Evolutionary conservation across 2,113 vertebrate species (phyloP).

Genomic region (Indicator maculatus): DNA sequence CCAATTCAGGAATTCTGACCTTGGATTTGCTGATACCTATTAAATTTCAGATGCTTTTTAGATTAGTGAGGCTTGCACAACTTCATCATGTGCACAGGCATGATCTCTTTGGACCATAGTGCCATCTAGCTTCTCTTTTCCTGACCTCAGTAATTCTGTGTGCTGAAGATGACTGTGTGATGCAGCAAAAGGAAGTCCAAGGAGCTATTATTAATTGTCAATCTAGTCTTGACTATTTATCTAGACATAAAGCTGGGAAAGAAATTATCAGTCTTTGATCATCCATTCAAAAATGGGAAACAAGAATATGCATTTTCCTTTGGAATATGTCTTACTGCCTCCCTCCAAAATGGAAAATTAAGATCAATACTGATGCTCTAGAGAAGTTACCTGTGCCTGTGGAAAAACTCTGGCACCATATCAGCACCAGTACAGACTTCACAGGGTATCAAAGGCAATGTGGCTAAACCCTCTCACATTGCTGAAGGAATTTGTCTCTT

Average conservation of each 20-base stretch:
- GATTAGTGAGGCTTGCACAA: background rate
- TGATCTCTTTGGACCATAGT: constrained; percentile 54
- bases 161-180: background rate
- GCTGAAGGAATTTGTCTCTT: background rate
- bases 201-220: background rate
- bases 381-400: background rate
- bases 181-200: background rate
- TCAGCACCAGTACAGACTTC: background rate
- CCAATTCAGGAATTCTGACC: background rate
- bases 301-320: background rate
- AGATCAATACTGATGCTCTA: background rate
- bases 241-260: background rate
- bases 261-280: background rate
- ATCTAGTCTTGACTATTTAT: background rate
- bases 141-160: background rate
- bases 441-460: background rate
- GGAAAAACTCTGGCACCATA: background rate
- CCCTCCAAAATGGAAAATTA: background rate
- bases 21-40: background rate
- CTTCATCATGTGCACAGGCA: background rate
- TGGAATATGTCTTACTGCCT: background rate
- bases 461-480: background rate
- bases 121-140: constrained; percentile 72
- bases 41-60: background rate
- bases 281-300: background rate